Base-by-base conservation (phyloP, 1,140 invertebrate species). In the Drosophila neocordata region DNA sequence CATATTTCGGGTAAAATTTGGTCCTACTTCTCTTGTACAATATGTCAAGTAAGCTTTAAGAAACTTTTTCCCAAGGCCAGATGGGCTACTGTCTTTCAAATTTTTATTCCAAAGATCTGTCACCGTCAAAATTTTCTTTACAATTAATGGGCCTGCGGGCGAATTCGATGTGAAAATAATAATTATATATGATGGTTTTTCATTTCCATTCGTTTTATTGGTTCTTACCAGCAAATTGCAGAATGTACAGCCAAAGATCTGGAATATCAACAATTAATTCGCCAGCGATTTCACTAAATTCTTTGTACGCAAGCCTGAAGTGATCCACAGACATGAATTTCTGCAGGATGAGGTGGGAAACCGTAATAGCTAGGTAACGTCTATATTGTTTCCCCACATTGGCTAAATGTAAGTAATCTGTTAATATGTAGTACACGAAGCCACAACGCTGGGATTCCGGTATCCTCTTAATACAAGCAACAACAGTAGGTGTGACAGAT, bases 251-350 rank as follows among this genome's bases (percentile, higher is more conserved):
- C 94, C 94, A 96, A 41, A 96, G 92, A 77, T 94, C 94, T n/a
- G 96, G 96, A 92, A 96, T 94, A 93, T 96, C 96, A 72, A 96
- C 94, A 44, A 94, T 92, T 76, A 96, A 92, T 79, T 96, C 95
- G 53, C 94, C 93, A 7, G 93, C 93, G 67, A 88, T 77, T 69
- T 92, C 90, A 13, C 95, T 90, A 58, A 95, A 92, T 90, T 94
- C 92, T 57, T 89, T 85, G 37, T 94, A 92, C 51, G 93, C 93
- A 35, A 74, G 70, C 61, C 72, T 89, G 68, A 92, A 93, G 59
- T 92, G 88, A 24, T 92, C 89, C 11, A 89, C 59, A 13, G 91
- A 87, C 37, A 93, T 72, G 34, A 79, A 77, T 44, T 90, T 90
- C n/a, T 72, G 68, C 24, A 91, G 71, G 20, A 93, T 80, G 20